Base-by-base conservation (phyloP, 2,113 vertebrate genomes). In the Trogon melanurus region DNA sequence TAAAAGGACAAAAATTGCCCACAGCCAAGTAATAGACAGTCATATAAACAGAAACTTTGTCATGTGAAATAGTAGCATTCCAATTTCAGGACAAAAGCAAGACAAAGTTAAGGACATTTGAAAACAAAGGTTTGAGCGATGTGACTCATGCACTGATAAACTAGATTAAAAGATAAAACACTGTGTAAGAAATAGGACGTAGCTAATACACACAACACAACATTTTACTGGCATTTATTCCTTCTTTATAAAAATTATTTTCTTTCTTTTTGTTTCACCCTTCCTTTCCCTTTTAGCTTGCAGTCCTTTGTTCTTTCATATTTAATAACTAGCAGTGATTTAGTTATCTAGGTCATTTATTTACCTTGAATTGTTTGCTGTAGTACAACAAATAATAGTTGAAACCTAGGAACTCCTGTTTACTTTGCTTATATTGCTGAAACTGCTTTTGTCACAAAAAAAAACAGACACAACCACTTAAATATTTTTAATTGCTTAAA, bases 31-130 rank as follows among this genome's bases (percentile, higher is more conserved):
- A 85, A 80, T 45, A 96, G 83, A 89, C 85, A 86, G 76, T 81
- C 82, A 92, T 82, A 91, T 71, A 92, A 93, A 86, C 85, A 95
- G 79, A 88, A 94, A 95, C 45, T 88, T 93, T 80, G 71, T 88
- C 74, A 85, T 3, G 19, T 95, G 94, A 89, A 95, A 94, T 57
- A 88, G 75, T 53, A 92, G n/a, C 79, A 93, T 82, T 91, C 79
- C 83, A 91, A 84, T 92, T 92, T 95, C 93, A 96, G 91, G 88
- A 96, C 79, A 92, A 96, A 91, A 93, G 56, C 45, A 84, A 92
- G 93, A 96, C 90, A 95, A 97, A 94, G 93, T 95, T 97, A 96
- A 95, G 91, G 93, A 94, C 93, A 86, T 91, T 67, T 92, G 82
- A 86, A 96, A 96, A 94, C 61, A 96, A 96, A 94, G 62, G 78